phyloP scores from a whole-genome alignment of 2,797 vertebrate species.

The Protonibea diacanthus region DNA sequence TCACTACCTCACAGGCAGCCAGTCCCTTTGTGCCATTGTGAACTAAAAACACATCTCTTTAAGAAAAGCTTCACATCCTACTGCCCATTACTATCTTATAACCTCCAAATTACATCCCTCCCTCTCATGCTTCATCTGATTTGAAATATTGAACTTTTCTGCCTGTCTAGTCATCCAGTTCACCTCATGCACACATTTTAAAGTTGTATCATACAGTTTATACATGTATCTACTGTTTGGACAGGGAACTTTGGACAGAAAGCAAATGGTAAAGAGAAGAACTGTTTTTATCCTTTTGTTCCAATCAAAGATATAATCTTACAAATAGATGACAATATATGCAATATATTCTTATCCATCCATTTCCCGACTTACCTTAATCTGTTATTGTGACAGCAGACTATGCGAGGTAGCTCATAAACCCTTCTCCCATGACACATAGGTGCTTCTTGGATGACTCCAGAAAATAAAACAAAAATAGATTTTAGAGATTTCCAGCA shows the following conservation, averaged over 20 bases:
- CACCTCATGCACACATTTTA: background rate
- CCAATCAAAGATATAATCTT: background rate
- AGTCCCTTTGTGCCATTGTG: conserved; percentile 13
- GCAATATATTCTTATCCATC: background rate
- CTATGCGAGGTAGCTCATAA: background rate
- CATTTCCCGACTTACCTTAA: background rate
- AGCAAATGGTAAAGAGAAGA: background rate
- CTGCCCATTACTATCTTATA: conserved; percentile 13
- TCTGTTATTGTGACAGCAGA: background rate
- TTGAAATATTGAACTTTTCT: conserved; percentile 13
- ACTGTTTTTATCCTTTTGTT: background rate
- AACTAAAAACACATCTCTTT: conserved; percentile 29
- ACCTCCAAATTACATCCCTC: conserved; percentile 2
- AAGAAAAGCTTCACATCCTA: conserved; percentile 17
- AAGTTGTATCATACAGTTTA: background rate
- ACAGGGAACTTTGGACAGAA: background rate
- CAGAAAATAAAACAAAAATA: background rate
- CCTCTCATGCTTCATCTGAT: conserved; percentile 16
- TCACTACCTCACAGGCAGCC: conserved; percentile 36
- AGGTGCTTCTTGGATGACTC: too few relatives aligned
- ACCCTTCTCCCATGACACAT: too few relatives aligned
- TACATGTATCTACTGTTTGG: background rate
- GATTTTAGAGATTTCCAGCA: background rate
- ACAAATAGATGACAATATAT: background rate
- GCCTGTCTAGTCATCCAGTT: background rate